These are phyloP conservation scores for Drosophila demipolita DNA, from an alignment of 2,888 invertebrate species.

Conservation along the genomic window DNA sequence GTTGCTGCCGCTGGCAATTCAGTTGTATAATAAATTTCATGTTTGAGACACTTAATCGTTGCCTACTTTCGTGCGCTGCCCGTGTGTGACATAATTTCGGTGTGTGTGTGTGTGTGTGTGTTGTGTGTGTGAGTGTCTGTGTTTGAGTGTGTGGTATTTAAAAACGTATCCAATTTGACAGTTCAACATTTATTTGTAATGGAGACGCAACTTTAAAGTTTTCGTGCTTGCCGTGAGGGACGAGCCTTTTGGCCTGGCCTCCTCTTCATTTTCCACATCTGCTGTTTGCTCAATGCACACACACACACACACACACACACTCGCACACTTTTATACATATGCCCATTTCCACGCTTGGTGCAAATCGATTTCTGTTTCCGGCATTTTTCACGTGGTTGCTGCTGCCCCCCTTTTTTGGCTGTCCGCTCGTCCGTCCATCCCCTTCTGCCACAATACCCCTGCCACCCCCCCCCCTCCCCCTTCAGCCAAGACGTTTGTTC, in stretches of 20 bases:
- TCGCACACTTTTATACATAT: conserved; percentile 20
- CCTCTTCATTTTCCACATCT: conserved; percentile 12
- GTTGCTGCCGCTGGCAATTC: neutral
- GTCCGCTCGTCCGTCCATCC: conserved; percentile 34
- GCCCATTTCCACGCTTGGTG: conserved; percentile 57
- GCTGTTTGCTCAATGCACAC: conserved; percentile 28
- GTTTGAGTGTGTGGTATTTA: neutral
- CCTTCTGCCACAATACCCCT: conserved; percentile 14
- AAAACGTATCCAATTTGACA: neutral
- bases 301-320: conserved; percentile 21
- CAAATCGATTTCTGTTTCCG: conserved; percentile 84
- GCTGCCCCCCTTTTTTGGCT: conserved; percentile 32
- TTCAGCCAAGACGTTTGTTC: conserved; percentile 7
- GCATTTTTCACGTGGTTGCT: conserved; percentile 84
- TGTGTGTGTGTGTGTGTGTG: conserved; percentile 20
- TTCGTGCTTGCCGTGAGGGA: neutral
- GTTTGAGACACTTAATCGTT: conserved; percentile 44
- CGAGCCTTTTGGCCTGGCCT: conserved; percentile 14
- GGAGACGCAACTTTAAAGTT: conserved; percentile 18
- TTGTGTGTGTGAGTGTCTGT: neutral
- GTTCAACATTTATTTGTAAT: conserved; percentile 25
- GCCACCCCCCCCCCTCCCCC: neutral
- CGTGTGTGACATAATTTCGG: conserved; percentile 76
- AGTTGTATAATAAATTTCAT: conserved; percentile 20
- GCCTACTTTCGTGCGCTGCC: conserved; percentile 73